Conservation (phyloP, 2,888 invertebrate genomes). For the Patella ulyssiponensis region DNA sequence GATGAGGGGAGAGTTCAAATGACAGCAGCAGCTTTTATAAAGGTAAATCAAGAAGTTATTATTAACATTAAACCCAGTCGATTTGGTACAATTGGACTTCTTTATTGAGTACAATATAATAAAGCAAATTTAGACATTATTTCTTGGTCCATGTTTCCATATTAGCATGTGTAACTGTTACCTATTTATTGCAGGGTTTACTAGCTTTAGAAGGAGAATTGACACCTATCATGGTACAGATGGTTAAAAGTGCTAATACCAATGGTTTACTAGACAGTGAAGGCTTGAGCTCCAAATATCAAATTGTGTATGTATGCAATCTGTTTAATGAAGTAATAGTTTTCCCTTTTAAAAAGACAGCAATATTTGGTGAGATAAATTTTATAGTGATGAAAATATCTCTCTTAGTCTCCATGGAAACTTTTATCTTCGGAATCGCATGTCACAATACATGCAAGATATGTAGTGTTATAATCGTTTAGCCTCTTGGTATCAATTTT, state of each 20-base stretch:
- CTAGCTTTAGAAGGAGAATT: slow-evolving; percentile 97
- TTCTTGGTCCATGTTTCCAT: neutral
- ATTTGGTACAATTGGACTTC: neutral
- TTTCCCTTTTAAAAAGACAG: too few relatives aligned
- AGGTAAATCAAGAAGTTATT: slow-evolving; percentile 72
- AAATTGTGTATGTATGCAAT: slow-evolving; percentile 61
- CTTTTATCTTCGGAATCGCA: too few relatives aligned
- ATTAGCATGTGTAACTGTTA: neutral
- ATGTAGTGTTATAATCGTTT: too few relatives aligned
- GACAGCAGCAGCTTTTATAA: slow-evolving; percentile 99
- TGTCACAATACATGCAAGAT: too few relatives aligned
- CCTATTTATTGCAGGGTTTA: slow-evolving; percentile 78
- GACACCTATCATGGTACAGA: slow-evolving; percentile 98
- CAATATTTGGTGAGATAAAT: too few relatives aligned
- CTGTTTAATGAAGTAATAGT: too few relatives aligned
- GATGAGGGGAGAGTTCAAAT: slow-evolving; percentile 99
- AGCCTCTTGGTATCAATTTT: too few relatives aligned
- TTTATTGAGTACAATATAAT: neutral
- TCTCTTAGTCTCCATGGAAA: too few relatives aligned
- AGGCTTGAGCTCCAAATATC: slow-evolving; percentile 81
- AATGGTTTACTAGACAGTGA: slow-evolving; percentile 94
- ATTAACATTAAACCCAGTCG: too few relatives aligned
- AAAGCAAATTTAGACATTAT: neutral
- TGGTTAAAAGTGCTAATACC: slow-evolving; percentile 98
- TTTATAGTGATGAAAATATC: too few relatives aligned